Evolutionary conservation across 2,888 invertebrate genomes (phyloP).

Genomic region (Diarsia brunnea): DNA sequence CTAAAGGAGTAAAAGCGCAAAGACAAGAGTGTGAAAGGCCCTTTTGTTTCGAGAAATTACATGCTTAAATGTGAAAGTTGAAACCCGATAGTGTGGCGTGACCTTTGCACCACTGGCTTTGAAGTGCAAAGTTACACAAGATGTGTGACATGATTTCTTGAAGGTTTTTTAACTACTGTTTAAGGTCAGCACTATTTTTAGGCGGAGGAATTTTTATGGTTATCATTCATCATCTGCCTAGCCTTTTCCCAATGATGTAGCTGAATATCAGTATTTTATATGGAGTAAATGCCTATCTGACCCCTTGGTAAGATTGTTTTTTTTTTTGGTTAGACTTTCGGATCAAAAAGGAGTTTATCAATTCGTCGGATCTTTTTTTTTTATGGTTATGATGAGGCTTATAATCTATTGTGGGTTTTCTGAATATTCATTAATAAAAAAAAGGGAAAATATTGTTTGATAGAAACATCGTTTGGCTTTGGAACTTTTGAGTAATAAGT

Average conservation of each 20-base stretch:
- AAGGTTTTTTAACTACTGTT: constrained; percentile 50
- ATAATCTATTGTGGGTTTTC: not conserved
- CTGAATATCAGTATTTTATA: too few species aligned
- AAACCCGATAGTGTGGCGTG: constrained; percentile 55
- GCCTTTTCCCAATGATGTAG: too few species aligned
- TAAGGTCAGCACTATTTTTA: constrained; percentile 26
- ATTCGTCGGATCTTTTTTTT: too few species aligned
- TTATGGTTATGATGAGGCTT: not conserved
- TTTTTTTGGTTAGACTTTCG: too few species aligned
- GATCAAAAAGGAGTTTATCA: too few species aligned
- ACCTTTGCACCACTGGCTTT: constrained; percentile 57
- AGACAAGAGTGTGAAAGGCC: constrained; percentile 49
- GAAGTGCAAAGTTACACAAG: constrained; percentile 43
- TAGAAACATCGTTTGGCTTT: not conserved
- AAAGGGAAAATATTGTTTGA: too few species aligned
- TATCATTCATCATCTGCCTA: too few species aligned
- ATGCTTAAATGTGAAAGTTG: constrained; percentile 56
- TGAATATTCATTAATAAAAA: not conserved
- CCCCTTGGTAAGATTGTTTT: too few species aligned
- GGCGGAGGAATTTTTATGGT: constrained; percentile 8
- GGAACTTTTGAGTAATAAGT: not conserved
- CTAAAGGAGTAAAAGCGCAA: constrained; percentile 21
- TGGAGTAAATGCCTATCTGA: too few species aligned
- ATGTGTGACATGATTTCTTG: constrained; percentile 51
- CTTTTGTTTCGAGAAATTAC: constrained; percentile 44